Percentiles rank a stretch among this genome's conserved stretches.
phyloP scores from a whole-genome alignment of 2,797 vertebrate genomes.

The Numenius phaeopus region DNA sequence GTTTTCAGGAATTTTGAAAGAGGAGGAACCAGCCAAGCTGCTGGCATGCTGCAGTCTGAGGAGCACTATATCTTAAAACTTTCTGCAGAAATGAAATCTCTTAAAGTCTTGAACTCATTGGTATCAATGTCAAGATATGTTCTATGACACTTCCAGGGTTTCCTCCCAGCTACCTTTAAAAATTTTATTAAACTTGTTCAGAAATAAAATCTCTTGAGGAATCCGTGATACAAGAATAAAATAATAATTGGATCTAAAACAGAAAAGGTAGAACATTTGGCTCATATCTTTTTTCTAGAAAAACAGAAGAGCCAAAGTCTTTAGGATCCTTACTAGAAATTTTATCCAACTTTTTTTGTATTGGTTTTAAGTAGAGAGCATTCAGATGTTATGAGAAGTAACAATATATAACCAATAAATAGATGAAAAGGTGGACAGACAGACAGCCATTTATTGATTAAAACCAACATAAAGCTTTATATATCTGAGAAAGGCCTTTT shows the following conservation, averaged over 20 bases:
- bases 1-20: neutral
- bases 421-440: neutral
- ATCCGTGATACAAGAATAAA: neutral
- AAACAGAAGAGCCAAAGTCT: neutral
- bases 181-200: neutral
- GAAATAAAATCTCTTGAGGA: neutral
- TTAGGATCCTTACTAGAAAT: neutral
- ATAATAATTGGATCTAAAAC: neutral
- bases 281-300: neutral
- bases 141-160: neutral
- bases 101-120: neutral
- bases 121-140: neutral
- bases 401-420: neutral
- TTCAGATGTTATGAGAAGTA: neutral
- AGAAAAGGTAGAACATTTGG: neutral
- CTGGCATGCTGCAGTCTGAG: neutral
- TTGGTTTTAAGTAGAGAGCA: neutral
- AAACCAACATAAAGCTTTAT: neutral
- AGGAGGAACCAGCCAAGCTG: neutral
- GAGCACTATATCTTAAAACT: neutral
- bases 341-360: neutral
- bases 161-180: neutral
- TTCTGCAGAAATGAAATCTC: neutral
- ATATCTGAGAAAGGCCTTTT: neutral
- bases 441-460: neutral